Evolutionary conservation across 2,888 invertebrate species (phyloP), one percentile per base, ranked within the genome.

Genomic region (Tenodera sinensis): DNA sequence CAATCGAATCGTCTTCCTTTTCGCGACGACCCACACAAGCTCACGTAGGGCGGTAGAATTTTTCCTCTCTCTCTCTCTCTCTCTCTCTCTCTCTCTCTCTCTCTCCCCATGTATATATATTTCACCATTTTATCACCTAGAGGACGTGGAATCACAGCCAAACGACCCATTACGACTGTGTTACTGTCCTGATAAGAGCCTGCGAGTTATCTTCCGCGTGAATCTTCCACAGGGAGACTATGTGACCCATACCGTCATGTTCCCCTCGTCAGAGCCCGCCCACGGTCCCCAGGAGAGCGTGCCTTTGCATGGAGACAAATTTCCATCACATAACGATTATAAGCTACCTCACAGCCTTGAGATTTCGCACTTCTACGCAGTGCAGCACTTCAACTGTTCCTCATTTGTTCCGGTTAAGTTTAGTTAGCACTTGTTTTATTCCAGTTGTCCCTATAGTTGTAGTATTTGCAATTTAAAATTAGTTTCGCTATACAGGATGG

Each of bases 141-240:
- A 85, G 88, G 89, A 89, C 90, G 88, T 87, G 81, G 89, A 85
- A 88, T 89, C 83, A 86, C 89, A 83, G 88, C 89, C 89, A 89
- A 90, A 90, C 90, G 90, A 81, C 89, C 90, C 90, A 90, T 90
- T 90, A 89, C 89, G 90, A 86, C 86, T 86, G 30, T 86, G 86
- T 30, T 71, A 71, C 30, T 89, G 83, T 83, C 87, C 87, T 88
- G 90, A 89, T 90, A 90, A 89, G 89, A 83, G n/a, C 14, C 25
- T 71, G 42, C 27, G 28, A 85, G 85, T 85, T 85, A 85, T 71
- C 54, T 71, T 71, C 54, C 54, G 54, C 54, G 54, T 71, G 54
- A 71, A 71, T 71, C 54, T 71, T 71, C 20, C 54, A 71, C 54
- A 71, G 54, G 54, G 54, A 71, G 54, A 6, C 15, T 20, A 20